Evolutionary conservation across 1,140 invertebrate genomes (phyloP).

Genomic region (Samia ricini): DNA sequence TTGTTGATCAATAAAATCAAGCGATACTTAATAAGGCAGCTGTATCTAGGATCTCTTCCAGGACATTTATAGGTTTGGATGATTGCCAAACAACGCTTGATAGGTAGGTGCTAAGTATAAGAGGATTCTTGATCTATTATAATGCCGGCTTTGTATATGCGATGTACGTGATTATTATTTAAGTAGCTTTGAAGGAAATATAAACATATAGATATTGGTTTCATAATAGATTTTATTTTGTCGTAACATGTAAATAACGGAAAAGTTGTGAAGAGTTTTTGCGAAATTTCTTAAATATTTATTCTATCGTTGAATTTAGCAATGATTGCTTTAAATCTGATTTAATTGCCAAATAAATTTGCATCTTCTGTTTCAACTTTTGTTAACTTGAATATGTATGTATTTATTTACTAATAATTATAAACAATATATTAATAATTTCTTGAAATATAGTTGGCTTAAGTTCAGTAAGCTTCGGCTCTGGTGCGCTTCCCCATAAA

Average conservation of each 20-base stretch:
- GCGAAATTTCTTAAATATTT: too few species aligned
- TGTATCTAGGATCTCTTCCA: constrained; percentile 22
- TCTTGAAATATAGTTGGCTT: background rate
- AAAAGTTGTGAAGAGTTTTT: too few species aligned
- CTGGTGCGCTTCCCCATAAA: constrained; percentile 29
- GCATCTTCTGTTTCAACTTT: too few species aligned
- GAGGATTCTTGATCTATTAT: background rate
- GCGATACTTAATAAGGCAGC: constrained; percentile 22
- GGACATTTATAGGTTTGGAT: constrained; percentile 34
- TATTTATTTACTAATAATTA: too few species aligned
- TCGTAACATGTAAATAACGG: too few species aligned
- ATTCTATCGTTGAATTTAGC: too few species aligned
- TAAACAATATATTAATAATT: too few species aligned
- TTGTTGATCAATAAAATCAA: background rate
- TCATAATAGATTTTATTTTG: too few species aligned
- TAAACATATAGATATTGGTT: too few species aligned
- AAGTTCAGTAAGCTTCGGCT: constrained; percentile 35
- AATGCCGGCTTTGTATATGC: background rate
- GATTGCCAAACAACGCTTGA: constrained; percentile 27
- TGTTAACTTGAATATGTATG: too few species aligned
- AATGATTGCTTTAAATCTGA: too few species aligned
- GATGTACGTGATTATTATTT: background rate
- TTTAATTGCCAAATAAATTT: too few species aligned
- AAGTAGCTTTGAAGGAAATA: background rate
- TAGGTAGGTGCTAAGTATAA: constrained; percentile 2